Base-by-base conservation (phyloP, 2,888 invertebrate genomes). In the Willowsia nigromaculata region DNA sequence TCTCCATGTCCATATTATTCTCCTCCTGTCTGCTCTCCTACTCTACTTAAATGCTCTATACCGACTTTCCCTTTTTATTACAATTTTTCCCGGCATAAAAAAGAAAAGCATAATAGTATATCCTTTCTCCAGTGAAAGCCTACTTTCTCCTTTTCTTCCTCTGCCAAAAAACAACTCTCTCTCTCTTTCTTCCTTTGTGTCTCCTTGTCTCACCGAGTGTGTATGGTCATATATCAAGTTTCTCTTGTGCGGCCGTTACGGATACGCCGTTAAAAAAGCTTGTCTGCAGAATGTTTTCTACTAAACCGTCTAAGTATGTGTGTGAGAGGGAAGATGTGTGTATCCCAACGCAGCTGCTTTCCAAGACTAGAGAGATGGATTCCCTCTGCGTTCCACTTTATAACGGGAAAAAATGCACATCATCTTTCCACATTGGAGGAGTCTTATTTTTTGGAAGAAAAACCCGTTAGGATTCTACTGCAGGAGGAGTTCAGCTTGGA, bases 371-470 rank as follows among this genome's bases (percentile, higher is more conserved):
- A 84, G 88, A 88, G 78, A 76, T 88, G 88, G 88, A 88, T 88
- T 88, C 88, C 84, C 88, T 80, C 62, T 80, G 88, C 88, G 88
- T 84, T 88, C 68, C 68, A 65, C 84, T 88, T 88, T 88, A 88
- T 88, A 88, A 88, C 88, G n/a, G n/a, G n/a, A n/a, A n/a, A 53
- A 53, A 84, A 83, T 68, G n/a, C n/a, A n/a, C 88, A 88, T 88
- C 82, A 83, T 88, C 33, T 53, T 71, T 13, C 7, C 33, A 40
- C 30, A 30, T 9, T 9, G 1, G 40, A 68, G 18, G 68, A 68
- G 43, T 1, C 40, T 71, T 59, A 4, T 15, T 50, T 13, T 11
- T 27, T 59, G 59, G 25, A 59, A 68, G 5, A 33, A 15, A 40
- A 37, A 0, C 11, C 18, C 1, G 27, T 27, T 43, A 71, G 62